Percentiles rank a stretch among this genome's conserved stretches.
Evolutionary conservation across 2,888 invertebrate species (phyloP).

Genomic region (Bembecia ichneumoniformis): DNA sequence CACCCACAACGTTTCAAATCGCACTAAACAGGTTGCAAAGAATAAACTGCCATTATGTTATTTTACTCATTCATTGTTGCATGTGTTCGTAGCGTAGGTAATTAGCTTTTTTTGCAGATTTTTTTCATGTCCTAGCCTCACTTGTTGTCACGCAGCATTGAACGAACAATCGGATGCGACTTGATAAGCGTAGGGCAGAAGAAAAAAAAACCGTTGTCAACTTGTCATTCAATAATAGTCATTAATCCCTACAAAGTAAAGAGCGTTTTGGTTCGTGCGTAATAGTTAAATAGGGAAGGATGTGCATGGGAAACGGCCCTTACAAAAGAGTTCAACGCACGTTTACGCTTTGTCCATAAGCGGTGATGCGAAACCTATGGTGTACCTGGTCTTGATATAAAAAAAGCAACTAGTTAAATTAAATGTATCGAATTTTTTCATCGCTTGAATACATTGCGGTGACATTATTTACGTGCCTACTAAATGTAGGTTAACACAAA

Average conservation of each 20-base stretch:
- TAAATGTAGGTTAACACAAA: too few relatives aligned
- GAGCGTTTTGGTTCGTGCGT: slow-evolving; percentile 25
- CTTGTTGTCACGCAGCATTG: slow-evolving; percentile 40
- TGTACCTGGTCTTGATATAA: slow-evolving; percentile 26
- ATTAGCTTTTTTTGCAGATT: not conserved
- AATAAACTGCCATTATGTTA: not conserved
- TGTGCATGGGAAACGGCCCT: slow-evolving; percentile 53
- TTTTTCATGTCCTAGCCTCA: slow-evolving; percentile 11
- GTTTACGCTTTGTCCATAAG: slow-evolving; percentile 50
- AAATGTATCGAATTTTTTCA: too few relatives aligned
- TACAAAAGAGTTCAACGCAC: slow-evolving; percentile 72
- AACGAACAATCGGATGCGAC: slow-evolving; percentile 20
- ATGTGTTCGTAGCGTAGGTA: not conserved
- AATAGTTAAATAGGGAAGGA: slow-evolving; percentile 18
- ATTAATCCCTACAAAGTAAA: slow-evolving; percentile 32
- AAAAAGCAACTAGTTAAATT: too few relatives aligned
- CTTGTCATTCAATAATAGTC: slow-evolving; percentile 22
- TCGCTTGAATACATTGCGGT: too few relatives aligned
- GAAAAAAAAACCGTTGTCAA: not conserved
- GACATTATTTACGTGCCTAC: too few relatives aligned
- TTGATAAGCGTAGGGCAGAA: slow-evolving; percentile 21
- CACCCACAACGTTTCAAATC: too few relatives aligned
- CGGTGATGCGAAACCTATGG: slow-evolving; percentile 40
- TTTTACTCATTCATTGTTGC: not conserved
- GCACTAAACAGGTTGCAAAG: not conserved